Conservation (phyloP, 1,140 invertebrate species). For the Drosophila mauritiana region DNA sequence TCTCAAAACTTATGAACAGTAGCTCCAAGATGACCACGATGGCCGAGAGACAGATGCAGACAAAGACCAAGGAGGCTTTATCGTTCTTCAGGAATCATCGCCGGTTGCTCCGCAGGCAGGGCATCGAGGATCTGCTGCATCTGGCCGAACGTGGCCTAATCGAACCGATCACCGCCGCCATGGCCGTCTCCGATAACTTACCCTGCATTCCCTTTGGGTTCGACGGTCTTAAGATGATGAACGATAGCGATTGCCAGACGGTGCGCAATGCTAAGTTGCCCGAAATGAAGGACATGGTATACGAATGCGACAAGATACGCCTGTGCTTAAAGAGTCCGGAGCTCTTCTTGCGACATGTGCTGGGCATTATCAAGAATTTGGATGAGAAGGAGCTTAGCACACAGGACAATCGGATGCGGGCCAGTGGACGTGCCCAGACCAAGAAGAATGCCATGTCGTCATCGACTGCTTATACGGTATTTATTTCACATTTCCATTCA, state of each 20-base stretch:
- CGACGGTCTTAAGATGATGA: constrained; percentile 29
- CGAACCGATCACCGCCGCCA: not conserved
- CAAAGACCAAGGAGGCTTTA: constrained; percentile 91
- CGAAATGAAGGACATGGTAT: not conserved
- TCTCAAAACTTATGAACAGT: no score
- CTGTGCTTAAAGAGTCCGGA: no score
- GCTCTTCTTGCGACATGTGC: no score
- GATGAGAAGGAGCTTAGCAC: no score
- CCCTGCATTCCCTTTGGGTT: constrained; percentile 40
- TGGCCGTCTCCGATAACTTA: constrained; percentile 30
- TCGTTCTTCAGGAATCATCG: constrained; percentile 72
- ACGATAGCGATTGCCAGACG: constrained; percentile 5
- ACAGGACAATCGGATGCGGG: no score
- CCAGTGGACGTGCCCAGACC: no score
- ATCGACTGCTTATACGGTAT: no score
- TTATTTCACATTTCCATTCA: no score
- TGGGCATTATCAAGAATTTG: no score
- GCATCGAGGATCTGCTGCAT: constrained; percentile 35
- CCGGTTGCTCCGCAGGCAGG: constrained; percentile 44
- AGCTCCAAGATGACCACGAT: constrained; percentile 34
- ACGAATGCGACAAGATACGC: no score
- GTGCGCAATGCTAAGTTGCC: constrained; percentile 5
- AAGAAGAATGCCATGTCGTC: no score
- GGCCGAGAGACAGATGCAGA: constrained; percentile 24
- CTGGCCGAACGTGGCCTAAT: constrained; percentile 15